phyloP scores from a whole-genome alignment of 1,140 invertebrate genomes.

The Calephelis nemesis region DNA sequence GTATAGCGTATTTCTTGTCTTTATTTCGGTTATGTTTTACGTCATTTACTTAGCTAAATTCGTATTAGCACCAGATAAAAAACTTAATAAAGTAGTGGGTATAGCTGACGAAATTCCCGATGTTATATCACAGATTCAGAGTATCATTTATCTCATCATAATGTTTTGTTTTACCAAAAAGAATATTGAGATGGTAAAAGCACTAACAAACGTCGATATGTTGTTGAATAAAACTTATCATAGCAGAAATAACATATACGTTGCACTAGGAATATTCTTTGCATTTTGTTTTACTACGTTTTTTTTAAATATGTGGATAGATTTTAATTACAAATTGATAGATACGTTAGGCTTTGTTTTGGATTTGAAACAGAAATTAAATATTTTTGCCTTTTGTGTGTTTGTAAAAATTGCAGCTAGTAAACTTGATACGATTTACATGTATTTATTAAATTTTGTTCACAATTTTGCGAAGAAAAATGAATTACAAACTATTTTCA shows the following conservation, averaged over 20 bases:
- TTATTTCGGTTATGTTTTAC: constrained; percentile 13
- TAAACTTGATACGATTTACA: neutral
- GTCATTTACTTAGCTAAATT: neutral
- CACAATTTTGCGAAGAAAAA: neutral
- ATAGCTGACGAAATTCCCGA: constrained; percentile 39
- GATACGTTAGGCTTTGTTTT: constrained; percentile 31
- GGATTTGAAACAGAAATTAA: constrained; percentile 45
- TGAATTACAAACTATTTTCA: neutral
- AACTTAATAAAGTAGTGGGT: neutral
- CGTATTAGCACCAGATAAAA: neutral
- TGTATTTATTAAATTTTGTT: neutral
- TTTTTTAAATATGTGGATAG: neutral
- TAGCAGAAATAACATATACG: constrained; percentile 28
- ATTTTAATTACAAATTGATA: neutral
- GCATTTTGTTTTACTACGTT: constrained; percentile 4
- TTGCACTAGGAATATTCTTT: constrained; percentile 23
- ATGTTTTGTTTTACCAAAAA: constrained; percentile 31
- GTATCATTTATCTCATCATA: constrained; percentile 33
- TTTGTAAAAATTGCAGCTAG: neutral
- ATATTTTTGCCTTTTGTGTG: constrained; percentile 31
- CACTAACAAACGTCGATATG: constrained; percentile 39
- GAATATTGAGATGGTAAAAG: constrained; percentile 41
- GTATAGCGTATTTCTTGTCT: constrained; percentile 25
- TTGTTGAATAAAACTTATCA: constrained; percentile 36
- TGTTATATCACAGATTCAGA: constrained; percentile 38